Base-by-base conservation (phyloP, 2,888 invertebrate species). In the Agonopterix arenella region DNA sequence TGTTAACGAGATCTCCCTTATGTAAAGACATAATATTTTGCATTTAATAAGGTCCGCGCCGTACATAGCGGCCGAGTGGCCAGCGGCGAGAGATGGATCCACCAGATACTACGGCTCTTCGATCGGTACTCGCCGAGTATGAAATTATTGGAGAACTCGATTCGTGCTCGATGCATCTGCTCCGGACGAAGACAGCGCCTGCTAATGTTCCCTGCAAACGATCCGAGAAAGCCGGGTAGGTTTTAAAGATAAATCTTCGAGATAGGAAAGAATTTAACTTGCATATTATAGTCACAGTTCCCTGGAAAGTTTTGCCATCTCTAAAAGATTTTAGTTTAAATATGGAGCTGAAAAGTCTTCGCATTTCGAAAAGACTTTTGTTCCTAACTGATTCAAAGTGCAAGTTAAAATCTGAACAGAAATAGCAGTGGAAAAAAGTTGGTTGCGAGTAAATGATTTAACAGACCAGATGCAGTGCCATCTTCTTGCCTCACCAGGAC, bases 121-220 rank as follows among this genome's bases (percentile, higher is more conserved):
- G 80, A 81, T 83, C 79, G 73, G 57, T 28, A 28, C 28, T 28
- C 28, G 67, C 62, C 73, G 69, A 68, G 77, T 84, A 84, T 83
- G 84, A 83, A 86, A 86, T 88, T 88, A 86, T 88, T 85, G 84
- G 84, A 77, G 80, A 81, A 83, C 73, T 77, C 73, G 76, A 70
- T 81, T 84, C 85, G 85, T 84, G 86, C 79, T 63, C 80, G 84
- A 84, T 84, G 78, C 80, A 84, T 84, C 85, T 81, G 79, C 75
- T 64, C 57, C 50, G 50, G 64, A 62, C 62, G 65, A 64, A 64
- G 64, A 69, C 63, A 28, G 28, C 28, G 28, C 65, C 62, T 49
- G 73, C 80, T 78, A 80, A 81, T 78, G 75, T 73, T 77, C 18
- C 44, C 68, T 58, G 76, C 74, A 70, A 82, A 77, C 79, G 82